Percentiles rank a stretch among this genome's conserved stretches.
Evolutionary conservation across 2,797 vertebrate species (phyloP).

Genomic region (Microctenopoma lineatum): DNA sequence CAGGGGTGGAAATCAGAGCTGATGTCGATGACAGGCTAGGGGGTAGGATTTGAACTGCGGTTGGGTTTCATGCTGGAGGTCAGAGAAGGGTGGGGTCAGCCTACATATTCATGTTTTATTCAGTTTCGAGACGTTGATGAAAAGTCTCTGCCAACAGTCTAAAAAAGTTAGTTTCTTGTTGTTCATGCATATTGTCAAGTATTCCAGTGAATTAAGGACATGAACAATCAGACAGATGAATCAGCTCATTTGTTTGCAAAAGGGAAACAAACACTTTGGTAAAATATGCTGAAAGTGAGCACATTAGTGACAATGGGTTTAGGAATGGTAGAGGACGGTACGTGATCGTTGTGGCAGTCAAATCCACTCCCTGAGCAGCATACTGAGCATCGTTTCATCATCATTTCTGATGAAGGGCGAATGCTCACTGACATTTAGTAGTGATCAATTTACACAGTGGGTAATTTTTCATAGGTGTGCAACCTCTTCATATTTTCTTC

Average conservation of each 20-base stretch:
- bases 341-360: background rate
- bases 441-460: conserved; percentile 18
- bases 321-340: background rate
- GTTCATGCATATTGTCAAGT: conserved; percentile 25
- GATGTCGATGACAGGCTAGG: background rate
- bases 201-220: no score
- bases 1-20: conserved; percentile 2
- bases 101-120: conserved; percentile 51
- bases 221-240: background rate
- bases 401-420: conserved; percentile 7
- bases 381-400: conserved; percentile 8
- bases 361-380: background rate
- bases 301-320: conserved; percentile 14
- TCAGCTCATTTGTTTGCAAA: conserved; percentile 1
- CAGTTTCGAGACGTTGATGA: conserved; percentile 21
- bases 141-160: conserved; percentile 60
- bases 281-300: background rate
- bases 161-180: no score
- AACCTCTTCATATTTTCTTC: conserved; percentile 23
- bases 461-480: conserved; percentile 13
- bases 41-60: conserved; percentile 1
- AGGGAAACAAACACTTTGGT: background rate
- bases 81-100: conserved; percentile 27
- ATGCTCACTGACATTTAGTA: conserved; percentile 11
- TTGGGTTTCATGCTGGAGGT: background rate